Percentiles rank a stretch among this genome's conserved stretches.
Conservation (phyloP, 1,140 invertebrate species). For the Bicyclus anynana region DNA sequence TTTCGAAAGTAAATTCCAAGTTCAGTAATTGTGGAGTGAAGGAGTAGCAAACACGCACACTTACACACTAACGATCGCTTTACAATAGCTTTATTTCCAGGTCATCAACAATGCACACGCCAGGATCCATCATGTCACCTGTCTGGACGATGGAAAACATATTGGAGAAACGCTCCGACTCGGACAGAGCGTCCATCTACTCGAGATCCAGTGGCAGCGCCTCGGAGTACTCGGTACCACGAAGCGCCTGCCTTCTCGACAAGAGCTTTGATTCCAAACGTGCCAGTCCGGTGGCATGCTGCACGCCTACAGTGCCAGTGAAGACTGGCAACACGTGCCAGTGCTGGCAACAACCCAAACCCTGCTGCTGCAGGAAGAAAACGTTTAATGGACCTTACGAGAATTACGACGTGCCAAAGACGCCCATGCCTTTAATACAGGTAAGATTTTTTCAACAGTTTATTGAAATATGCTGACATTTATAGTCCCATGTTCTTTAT, state of each 20-base stretch:
- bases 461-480: no score
- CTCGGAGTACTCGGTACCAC: slow-evolving; percentile 78
- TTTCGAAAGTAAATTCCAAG: no score
- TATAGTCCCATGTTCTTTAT: no score
- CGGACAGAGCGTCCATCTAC: slow-evolving; percentile 76
- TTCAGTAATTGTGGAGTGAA: no score
- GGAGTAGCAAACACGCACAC: no score
- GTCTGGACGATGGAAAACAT: slow-evolving; percentile 81
- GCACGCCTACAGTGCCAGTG: slow-evolving; percentile 60
- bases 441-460: slow-evolving; percentile 33
- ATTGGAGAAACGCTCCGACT: slow-evolving; percentile 67
- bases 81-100: slow-evolving; percentile 50
- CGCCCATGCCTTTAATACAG: slow-evolving; percentile 78
- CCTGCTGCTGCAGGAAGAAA: slow-evolving; percentile 64
- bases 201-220: slow-evolving; percentile 77
- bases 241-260: slow-evolving; percentile 53
- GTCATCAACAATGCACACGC: slow-evolving; percentile 78
- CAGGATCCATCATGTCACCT: slow-evolving; percentile 72
- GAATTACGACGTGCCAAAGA: slow-evolving; percentile 87
- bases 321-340: slow-evolving; percentile 55
- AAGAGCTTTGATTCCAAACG: slow-evolving; percentile 67
- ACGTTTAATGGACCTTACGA: slow-evolving; percentile 80
- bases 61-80: no score
- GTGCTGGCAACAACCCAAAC: slow-evolving; percentile 58
- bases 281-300: slow-evolving; percentile 58